These are phyloP conservation scores for Myopa testacea DNA, from an alignment of 2,888 invertebrate genomes.

Conservation along the genomic window DNA sequence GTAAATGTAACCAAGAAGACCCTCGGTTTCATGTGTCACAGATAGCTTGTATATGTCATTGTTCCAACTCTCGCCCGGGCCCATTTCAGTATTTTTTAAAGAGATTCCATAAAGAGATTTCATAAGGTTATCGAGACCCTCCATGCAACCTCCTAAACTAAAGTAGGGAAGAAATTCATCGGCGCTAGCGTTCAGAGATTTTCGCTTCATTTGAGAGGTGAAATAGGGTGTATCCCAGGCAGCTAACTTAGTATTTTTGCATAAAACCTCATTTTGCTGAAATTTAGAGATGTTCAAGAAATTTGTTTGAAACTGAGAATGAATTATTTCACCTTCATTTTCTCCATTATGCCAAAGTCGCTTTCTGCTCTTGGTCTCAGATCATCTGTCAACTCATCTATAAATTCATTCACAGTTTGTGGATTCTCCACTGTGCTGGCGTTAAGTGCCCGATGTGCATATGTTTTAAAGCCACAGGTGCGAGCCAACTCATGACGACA, in stretches of 20 bases:
- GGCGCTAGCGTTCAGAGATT: constrained; percentile 77
- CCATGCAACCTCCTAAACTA: constrained; percentile 95
- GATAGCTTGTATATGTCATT: constrained; percentile 91
- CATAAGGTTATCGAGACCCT: constrained; percentile 92
- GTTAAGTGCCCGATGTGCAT: constrained; percentile 88
- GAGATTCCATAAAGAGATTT: constrained; percentile 85
- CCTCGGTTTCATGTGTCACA: constrained; percentile 85
- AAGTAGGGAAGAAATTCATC: constrained; percentile 87
- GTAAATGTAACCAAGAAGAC: constrained; percentile 91
- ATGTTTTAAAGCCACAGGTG: constrained; percentile 90
- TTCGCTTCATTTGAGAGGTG: constrained; percentile 79
- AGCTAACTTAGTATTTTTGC: constrained; percentile 66
- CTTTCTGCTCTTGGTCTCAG: constrained; percentile 76
- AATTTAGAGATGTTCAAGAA: constrained; percentile 25
- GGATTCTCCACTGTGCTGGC: constrained; percentile 89
- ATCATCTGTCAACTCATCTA: constrained; percentile 80
- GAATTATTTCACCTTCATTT: constrained; percentile 73
- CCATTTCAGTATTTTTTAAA: constrained; percentile 78
- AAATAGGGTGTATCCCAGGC: constrained; percentile 93
- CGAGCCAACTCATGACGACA: constrained; percentile 84
- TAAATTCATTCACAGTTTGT: constrained; percentile 81
- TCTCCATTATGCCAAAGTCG: constrained; percentile 83
- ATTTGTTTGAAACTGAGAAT: not conserved
- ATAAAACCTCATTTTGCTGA: constrained; percentile 57
- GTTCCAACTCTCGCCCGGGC: constrained; percentile 88